Evolutionary conservation across 2,113 vertebrate species (phyloP).

Genomic region (Aegypius monachus): DNA sequence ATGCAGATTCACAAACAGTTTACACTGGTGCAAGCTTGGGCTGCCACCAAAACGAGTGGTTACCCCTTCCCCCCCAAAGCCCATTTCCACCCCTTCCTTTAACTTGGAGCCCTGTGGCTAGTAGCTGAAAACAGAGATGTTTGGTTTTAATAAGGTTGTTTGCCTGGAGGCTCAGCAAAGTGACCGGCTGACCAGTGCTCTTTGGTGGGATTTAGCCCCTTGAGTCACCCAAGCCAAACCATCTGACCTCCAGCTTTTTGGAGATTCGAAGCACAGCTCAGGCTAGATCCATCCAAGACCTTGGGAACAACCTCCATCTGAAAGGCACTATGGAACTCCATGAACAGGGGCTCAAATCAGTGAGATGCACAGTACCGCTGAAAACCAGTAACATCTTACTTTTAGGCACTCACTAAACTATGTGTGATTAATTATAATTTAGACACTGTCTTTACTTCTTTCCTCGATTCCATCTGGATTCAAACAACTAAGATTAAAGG

Average conservation of each 20-base stretch:
- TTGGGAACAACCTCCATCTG: not conserved
- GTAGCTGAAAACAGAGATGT: not conserved
- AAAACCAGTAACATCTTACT: not conserved
- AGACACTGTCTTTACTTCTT: not conserved
- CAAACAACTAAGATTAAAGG: not conserved
- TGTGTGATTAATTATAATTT: not conserved
- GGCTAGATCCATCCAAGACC: rapidly evolving
- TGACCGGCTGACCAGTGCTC: not conserved
- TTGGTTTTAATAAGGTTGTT: not conserved
- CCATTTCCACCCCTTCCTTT: not conserved
- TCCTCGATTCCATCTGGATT: not conserved
- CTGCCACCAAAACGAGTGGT: not conserved
- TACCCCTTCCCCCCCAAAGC: not conserved
- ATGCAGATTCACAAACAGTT: not conserved
- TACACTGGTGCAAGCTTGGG: not conserved
- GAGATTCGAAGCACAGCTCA: rapidly evolving
- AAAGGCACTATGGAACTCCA: rapidly evolving
- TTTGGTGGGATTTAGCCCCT: not conserved
- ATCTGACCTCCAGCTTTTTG: not conserved
- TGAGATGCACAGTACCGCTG: not conserved
- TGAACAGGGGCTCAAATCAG: not conserved
- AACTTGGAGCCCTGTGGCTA: not conserved
- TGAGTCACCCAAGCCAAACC: not conserved
- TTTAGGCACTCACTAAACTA: not conserved
- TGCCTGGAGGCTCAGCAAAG: not conserved